Evolutionary conservation across 2,888 invertebrate genomes (phyloP).

Genomic region (Rhagonycha lutea): DNA sequence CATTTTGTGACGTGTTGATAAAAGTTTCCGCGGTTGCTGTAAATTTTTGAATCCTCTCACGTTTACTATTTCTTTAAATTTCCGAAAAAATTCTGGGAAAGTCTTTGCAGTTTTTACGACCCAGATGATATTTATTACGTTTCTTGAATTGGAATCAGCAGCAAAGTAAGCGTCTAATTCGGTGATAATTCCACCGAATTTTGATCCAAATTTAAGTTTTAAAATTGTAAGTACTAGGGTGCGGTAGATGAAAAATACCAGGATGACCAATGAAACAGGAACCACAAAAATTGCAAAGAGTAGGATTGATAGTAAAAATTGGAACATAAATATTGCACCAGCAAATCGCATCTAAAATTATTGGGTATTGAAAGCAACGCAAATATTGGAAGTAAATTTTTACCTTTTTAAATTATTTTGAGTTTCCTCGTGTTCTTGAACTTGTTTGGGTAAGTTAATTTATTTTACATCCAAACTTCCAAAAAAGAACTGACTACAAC

Average conservation of each 20-base stretch:
- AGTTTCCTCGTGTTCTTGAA: too few species aligned
- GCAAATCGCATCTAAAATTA: too few species aligned
- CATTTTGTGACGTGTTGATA: slow-evolving; percentile 29
- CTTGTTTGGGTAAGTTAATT: too few species aligned
- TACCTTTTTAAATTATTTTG: too few species aligned
- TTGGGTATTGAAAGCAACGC: too few species aligned
- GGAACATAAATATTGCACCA: too few species aligned
- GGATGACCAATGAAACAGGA: not conserved
- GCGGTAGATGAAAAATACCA: slow-evolving; percentile 25
- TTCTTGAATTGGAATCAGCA: slow-evolving; percentile 55
- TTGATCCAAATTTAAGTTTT: slow-evolving; percentile 42
- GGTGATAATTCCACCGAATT: slow-evolving; percentile 57
- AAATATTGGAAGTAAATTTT: too few species aligned
- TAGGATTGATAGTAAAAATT: too few species aligned
- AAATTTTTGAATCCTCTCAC: not conserved
- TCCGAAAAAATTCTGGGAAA: not conserved
- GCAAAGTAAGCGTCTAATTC: slow-evolving; percentile 62
- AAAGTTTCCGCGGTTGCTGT: slow-evolving; percentile 1
- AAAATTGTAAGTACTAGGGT: slow-evolving; percentile 28
- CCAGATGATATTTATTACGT: slow-evolving; percentile 58
- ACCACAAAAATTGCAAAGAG: too few species aligned
- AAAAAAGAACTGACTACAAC: too few species aligned
- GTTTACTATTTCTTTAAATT: not conserved
- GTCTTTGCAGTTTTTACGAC: slow-evolving; percentile 44
- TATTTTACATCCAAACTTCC: too few species aligned